Evolutionary conservation across 2,888 invertebrate species (phyloP).

Genomic region (Agelastica alni): DNA sequence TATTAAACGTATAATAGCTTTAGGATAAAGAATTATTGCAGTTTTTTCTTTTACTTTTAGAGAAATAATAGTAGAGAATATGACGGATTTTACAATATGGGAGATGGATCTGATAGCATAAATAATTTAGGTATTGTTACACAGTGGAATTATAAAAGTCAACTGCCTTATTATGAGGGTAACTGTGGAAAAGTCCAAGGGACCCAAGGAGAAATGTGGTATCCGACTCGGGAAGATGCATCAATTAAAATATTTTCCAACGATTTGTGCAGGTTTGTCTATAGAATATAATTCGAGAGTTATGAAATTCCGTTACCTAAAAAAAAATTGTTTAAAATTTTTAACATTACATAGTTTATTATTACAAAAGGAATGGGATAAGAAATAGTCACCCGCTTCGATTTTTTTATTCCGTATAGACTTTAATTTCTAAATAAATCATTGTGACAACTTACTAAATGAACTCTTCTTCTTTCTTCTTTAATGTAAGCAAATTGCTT

Average conservation of each 20-base stretch:
- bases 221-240: constrained; percentile 65
- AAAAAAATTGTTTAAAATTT: too few species aligned
- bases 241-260: constrained; percentile 71
- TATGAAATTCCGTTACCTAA: too few species aligned
- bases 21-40: too few species aligned
- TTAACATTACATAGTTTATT: background rate
- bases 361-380: too few species aligned
- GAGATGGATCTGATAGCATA: constrained; percentile 71
- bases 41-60: constrained; percentile 57
- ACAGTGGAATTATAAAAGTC: constrained; percentile 70
- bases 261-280: constrained; percentile 74
- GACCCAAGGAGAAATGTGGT: constrained; percentile 80
- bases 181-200: constrained; percentile 74
- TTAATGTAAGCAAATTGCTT: too few species aligned
- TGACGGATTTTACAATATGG: constrained; percentile 79
- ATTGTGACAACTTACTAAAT: too few species aligned
- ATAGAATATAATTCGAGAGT: too few species aligned
- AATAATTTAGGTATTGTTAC: constrained; percentile 69
- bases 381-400: too few species aligned
- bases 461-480: too few species aligned
- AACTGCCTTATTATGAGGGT: constrained; percentile 57
- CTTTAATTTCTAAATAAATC: too few species aligned
- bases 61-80: constrained; percentile 73
- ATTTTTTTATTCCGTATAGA: too few species aligned
- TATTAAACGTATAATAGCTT: too few species aligned